phyloP scores from a whole-genome alignment of 2,888 invertebrate species.

The Lepeophtheirus nordmannii region DNA sequence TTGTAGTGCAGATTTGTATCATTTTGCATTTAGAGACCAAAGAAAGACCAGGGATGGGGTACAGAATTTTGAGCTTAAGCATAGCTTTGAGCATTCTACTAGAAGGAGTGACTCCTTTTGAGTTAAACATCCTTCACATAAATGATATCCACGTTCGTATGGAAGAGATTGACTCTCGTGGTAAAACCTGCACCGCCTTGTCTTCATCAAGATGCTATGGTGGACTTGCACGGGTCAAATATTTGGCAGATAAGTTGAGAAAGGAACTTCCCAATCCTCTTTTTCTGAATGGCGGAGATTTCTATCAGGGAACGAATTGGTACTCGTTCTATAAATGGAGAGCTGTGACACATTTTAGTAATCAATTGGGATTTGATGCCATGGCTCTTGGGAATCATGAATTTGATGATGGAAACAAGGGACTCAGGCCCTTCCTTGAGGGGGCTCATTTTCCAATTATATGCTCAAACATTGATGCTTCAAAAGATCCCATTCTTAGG shows the following conservation, averaged over 20 bases:
- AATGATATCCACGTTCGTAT: slow-evolving; percentile 79
- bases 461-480: slow-evolving; percentile 52
- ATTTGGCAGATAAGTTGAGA: slow-evolving; percentile 13
- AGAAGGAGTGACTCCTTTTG: background rate
- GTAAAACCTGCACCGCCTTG: background rate
- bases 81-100: too few relatives aligned
- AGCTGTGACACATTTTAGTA: slow-evolving; percentile 2
- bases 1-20: too few relatives aligned
- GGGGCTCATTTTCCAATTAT: slow-evolving; percentile 40
- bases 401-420: slow-evolving; percentile 58
- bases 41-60: too few relatives aligned
- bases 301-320: slow-evolving; percentile 42
- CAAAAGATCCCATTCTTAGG: slow-evolving; percentile 43
- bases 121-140: slow-evolving; percentile 61
- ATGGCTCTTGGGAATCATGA: slow-evolving; percentile 69
- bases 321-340: slow-evolving; percentile 6
- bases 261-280: slow-evolving; percentile 44
- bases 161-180: slow-evolving; percentile 44
- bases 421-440: slow-evolving; percentile 53
- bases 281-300: slow-evolving; percentile 79
- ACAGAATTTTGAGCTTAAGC: too few relatives aligned
- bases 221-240: too few relatives aligned
- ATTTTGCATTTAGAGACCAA: too few relatives aligned
- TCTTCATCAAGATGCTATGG: background rate
- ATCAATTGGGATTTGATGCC: background rate